Evolutionary conservation across 2,113 vertebrate genomes (phyloP).

Genomic region (Hiodon alosoides): DNA sequence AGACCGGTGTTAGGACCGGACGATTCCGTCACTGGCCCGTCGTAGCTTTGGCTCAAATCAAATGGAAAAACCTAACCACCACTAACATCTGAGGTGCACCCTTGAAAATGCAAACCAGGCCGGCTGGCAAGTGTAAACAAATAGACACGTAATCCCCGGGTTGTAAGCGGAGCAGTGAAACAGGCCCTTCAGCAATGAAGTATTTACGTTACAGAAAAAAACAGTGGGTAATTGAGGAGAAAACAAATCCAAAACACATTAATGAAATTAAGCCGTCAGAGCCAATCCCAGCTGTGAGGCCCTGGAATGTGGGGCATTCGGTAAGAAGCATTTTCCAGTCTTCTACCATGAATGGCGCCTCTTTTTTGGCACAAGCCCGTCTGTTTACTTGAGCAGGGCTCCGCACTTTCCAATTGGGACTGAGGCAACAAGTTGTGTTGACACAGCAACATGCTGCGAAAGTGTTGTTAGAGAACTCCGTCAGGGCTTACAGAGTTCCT

Average conservation of each 20-base stretch:
- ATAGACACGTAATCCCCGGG: conserved; percentile 13
- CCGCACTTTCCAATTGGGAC: conserved; percentile 21
- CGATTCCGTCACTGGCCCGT: too few relatives aligned
- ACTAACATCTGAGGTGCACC: not conserved
- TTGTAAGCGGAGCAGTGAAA: conserved; percentile 31
- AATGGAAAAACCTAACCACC: too few relatives aligned
- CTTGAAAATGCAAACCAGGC: conserved; percentile 1
- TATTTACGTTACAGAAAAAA: conserved; percentile 50
- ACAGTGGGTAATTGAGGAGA: conserved; percentile 52
- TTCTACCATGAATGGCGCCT: not conserved
- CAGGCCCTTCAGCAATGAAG: conserved; percentile 40
- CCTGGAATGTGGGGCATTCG: conserved; percentile 33
- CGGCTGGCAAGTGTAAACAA: conserved; percentile 13
- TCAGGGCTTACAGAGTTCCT: not conserved
- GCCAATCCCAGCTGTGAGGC: conserved; percentile 33
- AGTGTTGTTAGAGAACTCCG: conserved; percentile 16
- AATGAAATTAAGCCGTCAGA: conserved; percentile 53
- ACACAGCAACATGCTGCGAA: conserved; percentile 25
- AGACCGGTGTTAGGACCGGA: not conserved
- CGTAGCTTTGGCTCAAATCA: too few relatives aligned
- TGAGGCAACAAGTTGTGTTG: conserved; percentile 35
- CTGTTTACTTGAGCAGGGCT: conserved; percentile 32
- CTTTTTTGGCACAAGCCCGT: conserved; percentile 25
- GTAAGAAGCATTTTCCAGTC: conserved; percentile 8
- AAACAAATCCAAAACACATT: conserved; percentile 60